Evolutionary conservation across 2,888 invertebrate genomes (phyloP).

Genomic region (Polymixis flavicincta): DNA sequence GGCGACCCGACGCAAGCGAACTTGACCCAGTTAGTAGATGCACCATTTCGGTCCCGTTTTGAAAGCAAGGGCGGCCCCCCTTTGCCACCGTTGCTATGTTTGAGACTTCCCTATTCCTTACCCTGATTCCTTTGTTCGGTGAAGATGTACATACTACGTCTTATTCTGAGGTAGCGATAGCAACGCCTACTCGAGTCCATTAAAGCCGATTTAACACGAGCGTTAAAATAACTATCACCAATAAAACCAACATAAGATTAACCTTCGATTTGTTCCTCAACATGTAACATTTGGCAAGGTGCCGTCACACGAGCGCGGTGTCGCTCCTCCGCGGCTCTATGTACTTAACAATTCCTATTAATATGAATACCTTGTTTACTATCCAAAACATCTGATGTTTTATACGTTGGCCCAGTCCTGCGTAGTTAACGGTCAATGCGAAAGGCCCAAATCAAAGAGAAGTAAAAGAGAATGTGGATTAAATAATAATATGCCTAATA

Average conservation of each 20-base stretch:
- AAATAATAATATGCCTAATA: slow-evolving; percentile 33
- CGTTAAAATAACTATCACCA: slow-evolving; percentile 27
- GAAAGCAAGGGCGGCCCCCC: slow-evolving; percentile 84
- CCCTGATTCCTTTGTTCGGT: slow-evolving; percentile 69
- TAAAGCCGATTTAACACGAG: neutral
- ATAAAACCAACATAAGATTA: slow-evolving; percentile 52
- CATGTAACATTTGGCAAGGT: slow-evolving; percentile 71
- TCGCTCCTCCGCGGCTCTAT: slow-evolving; percentile 45
- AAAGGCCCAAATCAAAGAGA: slow-evolving; percentile 8
- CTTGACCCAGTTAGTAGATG: slow-evolving; percentile 89
- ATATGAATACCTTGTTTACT: slow-evolving; percentile 49
- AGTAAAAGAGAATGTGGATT: slow-evolving; percentile 31
- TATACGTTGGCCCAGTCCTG: slow-evolving; percentile 11
- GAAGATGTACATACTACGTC: slow-evolving; percentile 16
- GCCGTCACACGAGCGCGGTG: slow-evolving; percentile 64
- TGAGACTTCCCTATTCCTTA: slow-evolving; percentile 60
- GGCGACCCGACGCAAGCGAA: slow-evolving; percentile 85
- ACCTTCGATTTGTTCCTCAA: slow-evolving; percentile 68
- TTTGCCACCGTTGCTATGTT: slow-evolving; percentile 73
- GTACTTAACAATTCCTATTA: slow-evolving; percentile 45
- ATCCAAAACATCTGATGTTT: slow-evolving; percentile 32
- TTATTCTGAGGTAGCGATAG: slow-evolving; percentile 29
- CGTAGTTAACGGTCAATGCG: slow-evolving; percentile 12
- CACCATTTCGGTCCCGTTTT: slow-evolving; percentile 87
- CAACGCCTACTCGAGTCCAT: slow-evolving; percentile 13